Evolutionary conservation across 2,888 invertebrate species (phyloP), one percentile per base, ranked within the genome.

Genomic region (Dorcus parallelipipedus): DNA sequence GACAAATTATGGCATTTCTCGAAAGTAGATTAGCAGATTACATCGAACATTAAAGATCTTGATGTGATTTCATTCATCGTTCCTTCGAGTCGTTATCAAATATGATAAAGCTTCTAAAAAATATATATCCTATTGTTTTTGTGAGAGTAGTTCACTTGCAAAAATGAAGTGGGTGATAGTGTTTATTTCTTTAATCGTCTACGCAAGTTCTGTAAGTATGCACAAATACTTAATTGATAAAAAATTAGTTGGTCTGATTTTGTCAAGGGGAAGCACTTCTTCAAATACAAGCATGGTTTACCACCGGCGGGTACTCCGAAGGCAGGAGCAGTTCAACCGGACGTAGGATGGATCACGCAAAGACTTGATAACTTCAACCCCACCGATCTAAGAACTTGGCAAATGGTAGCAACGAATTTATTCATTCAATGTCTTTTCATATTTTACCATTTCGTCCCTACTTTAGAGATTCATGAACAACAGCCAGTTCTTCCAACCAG

Each of bases 321-420:
- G 10, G 23, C 10, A 7, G 2, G 43, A 14, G 52, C 52, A 2
- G 5, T 14, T 4, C 7, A 38, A 8, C 39, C 50, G 2, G 38
- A 26, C 38, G 20, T n/a, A 8, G 43, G 6, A 8, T 53, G 52
- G 52, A 17, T 42, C 7, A 40, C n/a, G 3, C 82, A 83, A 49
- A 71, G 79, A 0, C 65, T 83, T 1, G 82, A 84, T 69, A 82
- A 85, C 63, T 84, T 84, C 69, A 79, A 82, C 65, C 77, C 79
- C 3, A 77, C 73, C 6, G 78, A 83, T 56, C 80, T 75, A 39
- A 77, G 79, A 2, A 82, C 81, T 0, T 84, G 82, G 73, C 69
- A 67, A 8, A 83, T 84, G 84, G 84, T 84, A 67, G 72, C 7
- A 33, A 33, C 26, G 6, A 5, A 33, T 33, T 33, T 33, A 7